phyloP scores from a whole-genome alignment of 2,888 invertebrate genomes.

The Aelia acuminata region DNA sequence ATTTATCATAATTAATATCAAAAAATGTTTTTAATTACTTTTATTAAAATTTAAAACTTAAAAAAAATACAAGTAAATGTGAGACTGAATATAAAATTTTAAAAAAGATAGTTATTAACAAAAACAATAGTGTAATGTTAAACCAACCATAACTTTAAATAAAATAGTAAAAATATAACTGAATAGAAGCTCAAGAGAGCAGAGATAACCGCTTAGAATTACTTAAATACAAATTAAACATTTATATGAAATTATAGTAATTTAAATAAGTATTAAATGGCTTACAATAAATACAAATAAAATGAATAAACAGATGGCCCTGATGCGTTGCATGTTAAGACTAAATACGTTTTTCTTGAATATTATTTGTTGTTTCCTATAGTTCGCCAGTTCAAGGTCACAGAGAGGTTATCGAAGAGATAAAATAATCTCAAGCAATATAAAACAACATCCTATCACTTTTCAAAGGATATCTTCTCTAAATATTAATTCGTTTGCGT shows the following conservation, averaged over 20 bases:
- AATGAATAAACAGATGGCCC: neutral
- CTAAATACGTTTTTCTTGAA: neutral
- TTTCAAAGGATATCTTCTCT: neutral
- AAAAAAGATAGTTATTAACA: too few species aligned
- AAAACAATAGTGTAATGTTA: too few species aligned
- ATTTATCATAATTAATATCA: too few species aligned
- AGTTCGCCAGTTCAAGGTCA: neutral
- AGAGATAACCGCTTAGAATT: too few species aligned
- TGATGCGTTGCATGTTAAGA: neutral
- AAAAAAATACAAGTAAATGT: too few species aligned
- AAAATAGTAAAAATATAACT: too few species aligned
- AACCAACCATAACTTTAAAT: too few species aligned
- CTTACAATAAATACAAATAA: neutral
- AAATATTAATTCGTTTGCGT: neutral
- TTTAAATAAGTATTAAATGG: neutral
- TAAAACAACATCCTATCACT: neutral
- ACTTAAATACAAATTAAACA: too few species aligned
- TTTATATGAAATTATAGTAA: neutral
- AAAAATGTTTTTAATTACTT: too few species aligned
- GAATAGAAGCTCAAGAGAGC: too few species aligned
- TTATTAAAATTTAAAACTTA: too few species aligned
- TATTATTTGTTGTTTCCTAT: neutral
- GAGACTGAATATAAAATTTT: too few species aligned
- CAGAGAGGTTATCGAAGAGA: neutral
- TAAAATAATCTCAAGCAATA: neutral